Percentiles rank a stretch among this genome's conserved stretches.
These are phyloP conservation scores for Hybognathus amarus DNA, from an alignment of 2,797 vertebrate genomes.

Conservation along the genomic window DNA sequence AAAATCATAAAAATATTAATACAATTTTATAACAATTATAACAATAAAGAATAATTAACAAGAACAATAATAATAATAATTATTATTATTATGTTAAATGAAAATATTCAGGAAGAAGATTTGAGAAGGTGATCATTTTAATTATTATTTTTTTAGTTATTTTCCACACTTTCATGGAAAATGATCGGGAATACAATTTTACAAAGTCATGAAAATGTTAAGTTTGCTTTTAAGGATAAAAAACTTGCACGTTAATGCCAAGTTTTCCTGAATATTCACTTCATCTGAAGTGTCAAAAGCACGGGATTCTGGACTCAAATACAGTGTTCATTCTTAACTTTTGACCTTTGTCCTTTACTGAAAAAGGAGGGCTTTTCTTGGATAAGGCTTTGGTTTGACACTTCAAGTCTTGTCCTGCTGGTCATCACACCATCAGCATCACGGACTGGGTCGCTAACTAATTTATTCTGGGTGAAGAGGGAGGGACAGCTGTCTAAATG, in stretches of 20 bases:
- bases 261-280: neutral
- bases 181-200: neutral
- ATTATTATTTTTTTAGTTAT: neutral
- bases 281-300: neutral
- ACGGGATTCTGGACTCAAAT: neutral
- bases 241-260: neutral
- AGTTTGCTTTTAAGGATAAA: neutral
- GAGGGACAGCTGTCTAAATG: constrained; percentile 34
- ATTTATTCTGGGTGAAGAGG: neutral
- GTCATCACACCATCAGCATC: neutral
- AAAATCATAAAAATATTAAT: neutral
- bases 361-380: constrained; percentile 19
- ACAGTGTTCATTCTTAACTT: neutral
- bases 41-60: neutral
- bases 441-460: neutral
- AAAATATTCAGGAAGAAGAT: neutral
- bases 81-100: neutral
- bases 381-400: neutral
- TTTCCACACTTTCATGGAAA: neutral
- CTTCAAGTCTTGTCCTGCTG: constrained; percentile 10
- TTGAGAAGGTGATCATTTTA: neutral
- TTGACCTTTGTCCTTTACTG: constrained; percentile 14
- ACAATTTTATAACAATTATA: neutral
- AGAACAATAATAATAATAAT: too few species aligned
- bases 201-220: neutral